Conservation (phyloP, 2,113 vertebrate genomes). For the Antidorcas marsupialis region DNA sequence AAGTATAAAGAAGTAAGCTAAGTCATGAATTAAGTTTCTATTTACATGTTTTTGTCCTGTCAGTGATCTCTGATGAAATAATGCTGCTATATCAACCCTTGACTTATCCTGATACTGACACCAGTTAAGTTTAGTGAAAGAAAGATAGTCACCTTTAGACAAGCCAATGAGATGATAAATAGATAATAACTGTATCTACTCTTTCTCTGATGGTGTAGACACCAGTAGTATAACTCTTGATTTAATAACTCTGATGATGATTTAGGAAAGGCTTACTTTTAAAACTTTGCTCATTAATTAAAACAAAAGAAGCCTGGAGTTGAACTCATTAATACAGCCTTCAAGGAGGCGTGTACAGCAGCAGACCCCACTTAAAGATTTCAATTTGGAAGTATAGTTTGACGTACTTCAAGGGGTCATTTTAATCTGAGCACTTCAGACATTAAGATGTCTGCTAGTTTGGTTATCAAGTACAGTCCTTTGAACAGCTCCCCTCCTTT, state of each 20-base stretch:
- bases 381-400: background rate
- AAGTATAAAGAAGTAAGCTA: background rate
- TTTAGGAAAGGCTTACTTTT: background rate
- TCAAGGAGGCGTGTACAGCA: background rate
- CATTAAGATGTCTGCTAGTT: background rate
- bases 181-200: background rate
- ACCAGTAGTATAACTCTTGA: background rate
- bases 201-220: background rate
- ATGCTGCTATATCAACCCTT: background rate
- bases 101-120: background rate
- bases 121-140: background rate
- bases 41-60: background rate
- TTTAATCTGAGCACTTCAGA: background rate
- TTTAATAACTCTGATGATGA: background rate
- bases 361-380: background rate
- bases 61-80: background rate
- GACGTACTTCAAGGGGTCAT: slow-evolving; percentile 4
- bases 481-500: background rate
- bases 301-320: background rate
- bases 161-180: background rate
- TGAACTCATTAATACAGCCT: background rate
- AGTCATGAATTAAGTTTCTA: background rate
- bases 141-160: background rate
- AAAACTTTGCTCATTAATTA: background rate
- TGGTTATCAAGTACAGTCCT: background rate